Evolutionary conservation across 2,797 vertebrate species (phyloP), one percentile per base, ranked within the genome.

Genomic region (Orestias chungarensis): DNA sequence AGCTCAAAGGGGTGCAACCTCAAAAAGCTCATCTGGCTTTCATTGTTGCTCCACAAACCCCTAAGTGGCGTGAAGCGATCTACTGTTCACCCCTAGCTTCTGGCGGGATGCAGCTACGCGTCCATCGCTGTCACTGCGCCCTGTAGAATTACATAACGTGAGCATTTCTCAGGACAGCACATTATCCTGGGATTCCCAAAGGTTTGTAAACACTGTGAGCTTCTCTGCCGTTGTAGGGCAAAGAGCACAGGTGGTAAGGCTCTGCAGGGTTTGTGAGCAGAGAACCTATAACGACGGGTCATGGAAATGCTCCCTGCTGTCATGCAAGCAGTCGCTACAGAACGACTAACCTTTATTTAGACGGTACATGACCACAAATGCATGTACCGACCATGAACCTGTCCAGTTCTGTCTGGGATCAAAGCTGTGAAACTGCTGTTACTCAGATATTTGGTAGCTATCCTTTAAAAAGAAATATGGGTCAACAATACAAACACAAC

Each of bases 321-420:
- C 33, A 47, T 31, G 33, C 49, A 69, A 40, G 49, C 35, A 35
- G 55, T 35, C 55, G 25, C 59, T 62, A 62, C 20, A 15, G 38
- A 35, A 8, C 3, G 6, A 62, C 38, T 62, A 62, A n/a, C 9
- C 40, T n/a, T 33, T 10, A 50, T n/a, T 38, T 4, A 52, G 44
- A 43, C 74, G 68, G 50, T 59, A 77, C 33, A 42, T 47, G 57
- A 80, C 44, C 33, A 55, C 35, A 42, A 43, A 68, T 49, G 54
- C 27, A 15, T 76, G 73, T 40, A 40, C 9, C 38, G 9, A 40
- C 38, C 9, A 40, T 40, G 4, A 40, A 40, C 38, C 9, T 4
- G 9, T 9, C 9, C n/a, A n/a, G n/a, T 81, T 86, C 82, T 85
- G 81, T 86, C 84, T 89, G 84, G 80, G 88, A 86, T 85, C 80